These are phyloP conservation scores for Euschistus heros DNA, from an alignment of 1,140 invertebrate genomes.

Conservation along the genomic window DNA sequence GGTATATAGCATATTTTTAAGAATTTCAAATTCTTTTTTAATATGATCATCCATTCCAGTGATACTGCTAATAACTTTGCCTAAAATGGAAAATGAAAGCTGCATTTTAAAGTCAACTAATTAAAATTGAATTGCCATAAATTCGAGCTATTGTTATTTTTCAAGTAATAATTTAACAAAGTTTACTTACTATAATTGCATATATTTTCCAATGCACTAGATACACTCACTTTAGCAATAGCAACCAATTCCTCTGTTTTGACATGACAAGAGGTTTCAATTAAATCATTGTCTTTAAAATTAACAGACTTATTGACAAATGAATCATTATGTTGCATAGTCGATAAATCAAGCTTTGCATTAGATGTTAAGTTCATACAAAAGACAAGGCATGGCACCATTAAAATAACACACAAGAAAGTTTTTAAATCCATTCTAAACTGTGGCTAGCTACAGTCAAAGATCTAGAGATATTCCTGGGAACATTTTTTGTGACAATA, in stretches of 20 bases:
- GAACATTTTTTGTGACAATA: neutral
- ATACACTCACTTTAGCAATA: conserved; percentile 21
- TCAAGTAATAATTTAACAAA: too few species aligned
- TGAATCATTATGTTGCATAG: neutral
- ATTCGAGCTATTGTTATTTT: too few species aligned
- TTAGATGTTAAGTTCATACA: conserved; percentile 1
- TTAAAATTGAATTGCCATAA: too few species aligned
- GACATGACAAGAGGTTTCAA: conserved; percentile 20
- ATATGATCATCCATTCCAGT: too few species aligned
- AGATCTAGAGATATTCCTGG: conserved; percentile 5
- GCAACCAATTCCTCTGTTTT: conserved; percentile 19
- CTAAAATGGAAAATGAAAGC: too few species aligned
- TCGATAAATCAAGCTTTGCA: neutral
- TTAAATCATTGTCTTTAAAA: conserved; percentile 15
- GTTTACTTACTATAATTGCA: conserved; percentile 19
- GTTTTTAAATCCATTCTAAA: neutral
- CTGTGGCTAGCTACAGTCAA: neutral
- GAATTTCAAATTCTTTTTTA: too few species aligned
- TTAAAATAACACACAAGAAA: neutral
- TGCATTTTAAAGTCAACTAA: too few species aligned
- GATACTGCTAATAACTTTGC: too few species aligned
- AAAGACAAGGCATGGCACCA: neutral
- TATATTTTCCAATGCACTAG: conserved; percentile 17
- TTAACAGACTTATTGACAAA: neutral
- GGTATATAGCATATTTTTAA: too few species aligned